Conservation (phyloP, 2,113 vertebrate species). For the Proteles cristata region DNA sequence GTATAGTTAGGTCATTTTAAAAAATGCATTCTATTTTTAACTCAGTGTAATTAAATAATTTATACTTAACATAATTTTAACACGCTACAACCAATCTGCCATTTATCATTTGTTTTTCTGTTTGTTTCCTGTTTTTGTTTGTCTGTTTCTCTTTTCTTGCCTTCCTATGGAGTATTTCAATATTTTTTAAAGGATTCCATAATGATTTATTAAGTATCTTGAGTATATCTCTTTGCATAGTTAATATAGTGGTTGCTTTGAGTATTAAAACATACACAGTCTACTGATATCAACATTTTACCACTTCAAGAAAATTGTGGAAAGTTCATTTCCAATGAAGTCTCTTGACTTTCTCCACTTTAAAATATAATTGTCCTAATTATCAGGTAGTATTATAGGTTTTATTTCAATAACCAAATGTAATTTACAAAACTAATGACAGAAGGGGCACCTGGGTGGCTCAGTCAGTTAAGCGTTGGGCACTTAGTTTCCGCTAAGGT, state of each 20-base stretch:
- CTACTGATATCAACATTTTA: neutral
- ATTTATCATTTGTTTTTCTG: neutral
- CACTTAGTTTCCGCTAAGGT: too few species aligned
- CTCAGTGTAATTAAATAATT: neutral
- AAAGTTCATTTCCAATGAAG: neutral
- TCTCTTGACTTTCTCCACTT: neutral
- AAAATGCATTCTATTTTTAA: neutral
- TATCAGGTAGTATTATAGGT: neutral
- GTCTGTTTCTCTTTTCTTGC: neutral
- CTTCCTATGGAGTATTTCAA: neutral
- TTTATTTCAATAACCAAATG: neutral
- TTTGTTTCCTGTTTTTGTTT: neutral
- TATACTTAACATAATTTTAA: neutral
- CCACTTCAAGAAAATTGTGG: neutral
- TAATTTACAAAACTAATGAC: neutral
- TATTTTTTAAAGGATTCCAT: neutral
- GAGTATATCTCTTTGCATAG: neutral
- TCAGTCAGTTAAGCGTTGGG: too few species aligned
- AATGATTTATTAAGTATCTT: neutral
- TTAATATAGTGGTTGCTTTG: neutral
- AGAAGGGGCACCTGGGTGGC: neutral
- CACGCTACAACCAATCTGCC: neutral
- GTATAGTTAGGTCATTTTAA: neutral
- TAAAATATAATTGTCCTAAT: constrained; percentile 4
- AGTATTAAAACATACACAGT: neutral